Conservation (phyloP, 1,140 invertebrate genomes). For the Hormaphis cornu region DNA sequence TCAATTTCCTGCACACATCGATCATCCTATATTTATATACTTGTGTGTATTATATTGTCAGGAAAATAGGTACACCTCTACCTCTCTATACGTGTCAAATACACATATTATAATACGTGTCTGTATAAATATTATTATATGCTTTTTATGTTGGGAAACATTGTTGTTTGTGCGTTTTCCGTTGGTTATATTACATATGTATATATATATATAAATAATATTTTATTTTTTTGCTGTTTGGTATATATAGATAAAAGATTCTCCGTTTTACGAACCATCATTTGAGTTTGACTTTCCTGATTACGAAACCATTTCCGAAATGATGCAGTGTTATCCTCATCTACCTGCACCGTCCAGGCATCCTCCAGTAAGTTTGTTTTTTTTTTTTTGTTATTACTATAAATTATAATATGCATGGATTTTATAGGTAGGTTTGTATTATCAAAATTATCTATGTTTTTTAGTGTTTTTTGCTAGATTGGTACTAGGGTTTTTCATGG, state of each 20-base stretch:
- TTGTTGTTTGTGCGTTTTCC: slow-evolving; percentile 30
- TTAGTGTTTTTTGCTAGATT: too few relatives aligned
- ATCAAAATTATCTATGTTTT: too few relatives aligned
- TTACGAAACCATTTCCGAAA: background rate
- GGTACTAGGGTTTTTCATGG: too few relatives aligned
- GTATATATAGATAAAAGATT: slow-evolving; percentile 8
- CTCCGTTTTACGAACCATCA: slow-evolving; percentile 21
- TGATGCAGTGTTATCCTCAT: slow-evolving; percentile 23
- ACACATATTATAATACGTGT: too few relatives aligned
- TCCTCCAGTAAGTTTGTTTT: slow-evolving; percentile 4
- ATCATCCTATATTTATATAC: slow-evolving; percentile 22
- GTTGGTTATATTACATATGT: slow-evolving; percentile 1
- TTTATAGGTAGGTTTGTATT: too few relatives aligned
- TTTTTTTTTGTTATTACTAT: background rate
- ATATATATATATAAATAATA: background rate
- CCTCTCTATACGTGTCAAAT: too few relatives aligned
- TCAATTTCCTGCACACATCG: slow-evolving; percentile 28
- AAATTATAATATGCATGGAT: too few relatives aligned
- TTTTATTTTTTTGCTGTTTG: background rate
- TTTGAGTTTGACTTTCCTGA: slow-evolving; percentile 19
- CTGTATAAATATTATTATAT: slow-evolving; percentile 11
- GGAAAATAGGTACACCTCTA: too few relatives aligned
- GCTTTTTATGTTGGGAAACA: slow-evolving; percentile 3
- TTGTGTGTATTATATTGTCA: slow-evolving; percentile 22
- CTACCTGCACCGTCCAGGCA: slow-evolving; percentile 10